These are phyloP conservation scores for Nomada flava DNA, from an alignment of 2,888 invertebrate genomes.

Conservation along the genomic window DNA sequence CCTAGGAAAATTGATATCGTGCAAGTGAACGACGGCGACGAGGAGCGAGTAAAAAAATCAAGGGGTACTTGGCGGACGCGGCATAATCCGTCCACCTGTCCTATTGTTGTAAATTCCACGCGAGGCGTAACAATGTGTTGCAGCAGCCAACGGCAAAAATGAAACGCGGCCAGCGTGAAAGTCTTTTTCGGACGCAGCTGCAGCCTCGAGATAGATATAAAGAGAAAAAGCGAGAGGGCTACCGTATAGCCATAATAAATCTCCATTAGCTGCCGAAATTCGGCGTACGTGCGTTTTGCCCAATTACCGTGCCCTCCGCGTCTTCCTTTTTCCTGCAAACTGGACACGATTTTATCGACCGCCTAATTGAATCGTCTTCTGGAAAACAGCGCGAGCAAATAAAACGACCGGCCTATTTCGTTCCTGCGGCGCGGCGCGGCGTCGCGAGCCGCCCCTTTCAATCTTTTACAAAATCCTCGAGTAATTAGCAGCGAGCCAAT, in stretches of 20 bases:
- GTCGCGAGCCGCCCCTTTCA: slow-evolving; percentile 5
- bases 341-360: slow-evolving; percentile 70
- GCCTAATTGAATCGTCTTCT: slow-evolving; percentile 69
- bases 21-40: too few species aligned
- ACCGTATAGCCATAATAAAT: slow-evolving; percentile 68
- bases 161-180: slow-evolving; percentile 65
- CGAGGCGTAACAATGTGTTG: slow-evolving; percentile 58
- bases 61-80: slow-evolving; percentile 3
- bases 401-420: slow-evolving; percentile 58
- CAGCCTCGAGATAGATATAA: slow-evolving; percentile 11
- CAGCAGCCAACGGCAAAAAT: slow-evolving; percentile 48
- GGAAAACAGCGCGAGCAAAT: slow-evolving; percentile 57
- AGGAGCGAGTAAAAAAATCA: slow-evolving; percentile 2
- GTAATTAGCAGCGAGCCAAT: slow-evolving; percentile 36
- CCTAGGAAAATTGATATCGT: too few species aligned
- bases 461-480: slow-evolving; percentile 30
- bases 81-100: slow-evolving; percentile 65
- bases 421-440: slow-evolving; percentile 18
- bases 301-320: slow-evolving; percentile 62
- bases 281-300: slow-evolving; percentile 68
- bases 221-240: background rate
- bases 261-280: slow-evolving; percentile 73
- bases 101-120: slow-evolving; percentile 67
- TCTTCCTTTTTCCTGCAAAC: slow-evolving; percentile 63
- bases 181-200: slow-evolving; percentile 66